A percentile compares a stretch with the other conserved stretches of the same genome.
These are phyloP conservation scores for Halichondria panicea DNA, from an alignment of 37 sponge, comb jelly and placozoan genomes.

Conservation along the genomic window DNA sequence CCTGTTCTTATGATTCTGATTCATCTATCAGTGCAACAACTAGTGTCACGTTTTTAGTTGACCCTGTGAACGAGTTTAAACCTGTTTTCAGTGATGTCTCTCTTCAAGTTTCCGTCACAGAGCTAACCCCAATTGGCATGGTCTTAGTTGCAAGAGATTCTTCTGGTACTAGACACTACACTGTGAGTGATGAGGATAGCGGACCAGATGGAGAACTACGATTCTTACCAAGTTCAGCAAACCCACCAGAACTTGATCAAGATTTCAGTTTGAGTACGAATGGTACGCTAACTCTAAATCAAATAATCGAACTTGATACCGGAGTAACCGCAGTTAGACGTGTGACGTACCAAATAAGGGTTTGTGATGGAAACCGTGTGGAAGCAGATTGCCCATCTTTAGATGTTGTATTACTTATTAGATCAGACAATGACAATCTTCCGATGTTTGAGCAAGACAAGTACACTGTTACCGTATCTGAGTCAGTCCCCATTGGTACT, in stretches of 20 bases:
- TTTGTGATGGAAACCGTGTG: conserved; percentile 9
- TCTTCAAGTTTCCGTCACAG: background rate
- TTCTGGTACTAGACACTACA: background rate
- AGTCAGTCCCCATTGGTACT: conserved; percentile 15
- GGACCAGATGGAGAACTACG: background rate
- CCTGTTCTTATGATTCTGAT: background rate
- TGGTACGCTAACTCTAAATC: background rate
- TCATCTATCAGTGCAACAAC: background rate
- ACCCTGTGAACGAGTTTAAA: conserved; percentile 46
- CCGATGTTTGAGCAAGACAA: conserved; percentile 38
- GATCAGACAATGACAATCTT: conserved; percentile 38
- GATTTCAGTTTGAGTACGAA: too few species aligned
- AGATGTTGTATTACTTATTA: background rate
- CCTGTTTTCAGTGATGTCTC: background rate
- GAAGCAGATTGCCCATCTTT: conserved; percentile 2
- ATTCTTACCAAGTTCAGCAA: background rate
- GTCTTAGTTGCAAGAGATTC: background rate
- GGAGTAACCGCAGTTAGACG: background rate
- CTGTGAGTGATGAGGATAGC: background rate
- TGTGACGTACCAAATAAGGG: background rate
- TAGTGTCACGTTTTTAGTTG: conserved; percentile 29
- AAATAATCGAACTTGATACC: conserved; percentile 5
- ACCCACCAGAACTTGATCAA: too few species aligned
- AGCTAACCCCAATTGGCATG: background rate
- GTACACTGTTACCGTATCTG: conserved; percentile 32